phyloP scores from a whole-genome alignment of 2,113 vertebrate species.

The Eudorcas thomsonii region DNA sequence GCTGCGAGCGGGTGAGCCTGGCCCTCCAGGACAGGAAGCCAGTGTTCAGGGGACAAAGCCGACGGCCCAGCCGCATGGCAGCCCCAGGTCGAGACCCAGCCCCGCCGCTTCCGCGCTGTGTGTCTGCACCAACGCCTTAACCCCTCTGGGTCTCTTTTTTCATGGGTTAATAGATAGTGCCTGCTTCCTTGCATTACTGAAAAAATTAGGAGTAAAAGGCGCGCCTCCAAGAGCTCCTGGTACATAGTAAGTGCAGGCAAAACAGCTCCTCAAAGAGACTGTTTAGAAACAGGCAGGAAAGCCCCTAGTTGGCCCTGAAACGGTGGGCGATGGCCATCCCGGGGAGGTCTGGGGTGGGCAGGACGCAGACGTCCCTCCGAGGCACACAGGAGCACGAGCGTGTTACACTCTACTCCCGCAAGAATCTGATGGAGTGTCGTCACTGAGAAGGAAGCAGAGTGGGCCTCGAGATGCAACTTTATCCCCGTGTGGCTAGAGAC shows the following conservation, averaged over 20 bases:
- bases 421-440: too few relatives aligned
- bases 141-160: neutral
- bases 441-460: neutral
- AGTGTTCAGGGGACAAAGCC: neutral
- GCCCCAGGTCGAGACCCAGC: neutral
- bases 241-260: neutral
- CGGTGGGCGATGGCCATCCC: neutral
- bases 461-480: neutral
- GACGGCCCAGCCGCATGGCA: fast-evolving
- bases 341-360: neutral
- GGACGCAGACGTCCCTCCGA: neutral
- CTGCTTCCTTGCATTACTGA: too few relatives aligned
- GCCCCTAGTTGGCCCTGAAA: fast-evolving
- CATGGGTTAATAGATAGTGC: fast-evolving
- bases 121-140: too few relatives aligned
- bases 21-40: neutral
- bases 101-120: neutral
- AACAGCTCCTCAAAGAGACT: neutral
- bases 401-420: fast-evolving
- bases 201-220: neutral
- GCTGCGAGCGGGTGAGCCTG: too few relatives aligned
- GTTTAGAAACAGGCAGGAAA: neutral
- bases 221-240: fast-evolving
- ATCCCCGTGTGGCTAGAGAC: neutral
- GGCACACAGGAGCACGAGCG: fast-evolving